These are phyloP conservation scores for mouse (Mus musculus) DNA, from an alignment of 2,113 vertebrate genomes.

Conservation along the genomic window DNA sequence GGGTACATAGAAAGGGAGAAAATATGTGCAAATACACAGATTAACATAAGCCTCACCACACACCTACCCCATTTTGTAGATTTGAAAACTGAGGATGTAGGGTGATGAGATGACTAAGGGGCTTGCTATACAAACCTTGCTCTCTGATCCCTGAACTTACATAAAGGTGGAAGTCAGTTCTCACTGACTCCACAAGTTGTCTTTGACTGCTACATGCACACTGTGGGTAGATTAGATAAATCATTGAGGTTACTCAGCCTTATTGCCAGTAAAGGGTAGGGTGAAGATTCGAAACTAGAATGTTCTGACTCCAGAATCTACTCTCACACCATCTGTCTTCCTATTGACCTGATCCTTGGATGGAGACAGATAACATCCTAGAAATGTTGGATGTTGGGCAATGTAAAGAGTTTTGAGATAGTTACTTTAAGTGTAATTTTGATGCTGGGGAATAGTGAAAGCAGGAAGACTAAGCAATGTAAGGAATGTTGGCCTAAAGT, in stretches of 20 bases:
- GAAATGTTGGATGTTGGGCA: neutral
- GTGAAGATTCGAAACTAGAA: slow-evolving; percentile 33
- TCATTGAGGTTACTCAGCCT: neutral
- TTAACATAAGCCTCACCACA: neutral
- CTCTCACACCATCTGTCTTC: neutral
- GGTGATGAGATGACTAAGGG: neutral
- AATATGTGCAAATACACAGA: neutral
- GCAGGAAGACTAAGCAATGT: neutral
- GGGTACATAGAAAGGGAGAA: neutral
- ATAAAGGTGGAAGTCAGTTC: neutral
- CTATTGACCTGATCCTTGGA: neutral
- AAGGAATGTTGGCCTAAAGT: neutral
- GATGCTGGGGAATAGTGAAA: neutral
- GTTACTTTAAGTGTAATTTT: slow-evolving; percentile 1
- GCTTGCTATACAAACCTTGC: neutral
- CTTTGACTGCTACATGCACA: neutral
- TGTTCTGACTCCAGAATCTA: neutral
- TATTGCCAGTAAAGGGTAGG: neutral
- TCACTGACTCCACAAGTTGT: neutral
- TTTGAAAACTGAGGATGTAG: slow-evolving; percentile 27
- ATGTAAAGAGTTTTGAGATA: neutral
- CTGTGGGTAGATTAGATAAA: too few relatives aligned
- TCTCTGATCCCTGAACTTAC: neutral
- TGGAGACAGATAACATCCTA: neutral
- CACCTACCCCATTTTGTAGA: neutral